phyloP scores from a whole-genome alignment of 37 sponge, comb jelly and placozoan species.

The Cliona cf. orientalis region DNA sequence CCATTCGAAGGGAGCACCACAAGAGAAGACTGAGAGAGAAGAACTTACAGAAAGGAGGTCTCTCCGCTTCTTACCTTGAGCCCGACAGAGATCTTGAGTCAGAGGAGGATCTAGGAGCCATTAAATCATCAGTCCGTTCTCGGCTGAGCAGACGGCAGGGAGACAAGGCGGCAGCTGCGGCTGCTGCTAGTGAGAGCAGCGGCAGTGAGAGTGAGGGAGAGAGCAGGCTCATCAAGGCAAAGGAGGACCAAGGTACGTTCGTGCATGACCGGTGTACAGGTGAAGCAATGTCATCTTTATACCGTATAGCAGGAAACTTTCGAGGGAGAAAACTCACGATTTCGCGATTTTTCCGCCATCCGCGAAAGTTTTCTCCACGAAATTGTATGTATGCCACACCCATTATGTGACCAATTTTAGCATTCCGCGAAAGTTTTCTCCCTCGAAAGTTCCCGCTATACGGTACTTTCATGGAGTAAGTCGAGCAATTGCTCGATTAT shows the following conservation, averaged over 20 bases:
- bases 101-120: constrained; percentile 64
- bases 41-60: constrained; percentile 21
- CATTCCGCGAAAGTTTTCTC: too few relatives aligned
- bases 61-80: constrained; percentile 81
- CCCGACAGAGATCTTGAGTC: constrained; percentile 41
- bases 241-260: not conserved
- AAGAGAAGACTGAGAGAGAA: constrained; percentile 79
- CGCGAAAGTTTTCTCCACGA: too few relatives aligned
- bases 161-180: not conserved
- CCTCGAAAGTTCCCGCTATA: too few relatives aligned
- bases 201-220: constrained; percentile 21
- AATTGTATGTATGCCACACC: too few relatives aligned
- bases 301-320: too few relatives aligned
- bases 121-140: constrained; percentile 66
- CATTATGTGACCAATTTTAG: too few relatives aligned
- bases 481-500: too few relatives aligned
- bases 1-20: constrained; percentile 74
- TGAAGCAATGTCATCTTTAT: not conserved
- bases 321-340: too few relatives aligned
- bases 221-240: constrained; percentile 32
- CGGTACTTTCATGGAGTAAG: too few relatives aligned
- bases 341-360: too few relatives aligned
- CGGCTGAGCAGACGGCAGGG: not conserved
- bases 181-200: constrained; percentile 7
- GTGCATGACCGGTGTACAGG: not conserved